These are phyloP conservation scores for Orthonychiurus folsomi DNA, from an alignment of 2,888 invertebrate genomes.

Conservation along the genomic window DNA sequence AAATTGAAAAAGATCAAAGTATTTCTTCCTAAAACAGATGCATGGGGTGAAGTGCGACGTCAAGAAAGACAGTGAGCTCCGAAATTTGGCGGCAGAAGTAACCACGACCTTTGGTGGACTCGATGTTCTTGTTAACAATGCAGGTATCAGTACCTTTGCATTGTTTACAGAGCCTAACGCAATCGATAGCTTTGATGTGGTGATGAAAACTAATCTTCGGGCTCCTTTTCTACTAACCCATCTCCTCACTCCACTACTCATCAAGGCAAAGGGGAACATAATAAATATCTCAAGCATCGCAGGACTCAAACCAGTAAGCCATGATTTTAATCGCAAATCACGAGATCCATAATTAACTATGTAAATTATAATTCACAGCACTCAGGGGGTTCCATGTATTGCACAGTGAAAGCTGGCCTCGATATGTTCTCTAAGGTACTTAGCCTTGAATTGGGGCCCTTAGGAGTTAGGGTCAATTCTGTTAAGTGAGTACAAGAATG, in stretches of 20 bases:
- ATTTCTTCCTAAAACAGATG: slow-evolving; percentile 21
- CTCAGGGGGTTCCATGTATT: slow-evolving; percentile 64
- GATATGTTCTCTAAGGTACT: slow-evolving; percentile 91
- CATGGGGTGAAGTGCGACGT: slow-evolving; percentile 26
- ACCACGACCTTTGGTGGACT: slow-evolving; percentile 26
- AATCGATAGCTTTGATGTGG: slow-evolving; percentile 75
- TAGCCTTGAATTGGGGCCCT: slow-evolving; percentile 68
- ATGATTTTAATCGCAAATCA: neutral
- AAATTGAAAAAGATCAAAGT: neutral
- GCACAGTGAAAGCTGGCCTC: slow-evolving; percentile 83
- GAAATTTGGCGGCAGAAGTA: slow-evolving; percentile 27
- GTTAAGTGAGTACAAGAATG: slow-evolving; percentile 73
- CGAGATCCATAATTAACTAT: neutral
- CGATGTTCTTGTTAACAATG: slow-evolving; percentile 54
- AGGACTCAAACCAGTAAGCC: slow-evolving; percentile 65
- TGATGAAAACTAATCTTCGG: slow-evolving; percentile 83
- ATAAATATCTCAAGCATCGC: slow-evolving; percentile 77
- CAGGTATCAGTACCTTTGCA: slow-evolving; percentile 73
- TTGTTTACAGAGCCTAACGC: slow-evolving; percentile 76
- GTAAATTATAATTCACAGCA: slow-evolving; percentile 22
- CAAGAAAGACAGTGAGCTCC: slow-evolving; percentile 28
- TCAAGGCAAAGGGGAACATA: slow-evolving; percentile 69
- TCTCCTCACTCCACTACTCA: slow-evolving; percentile 75
- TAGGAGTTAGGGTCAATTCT: slow-evolving; percentile 31
- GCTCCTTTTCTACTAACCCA: slow-evolving; percentile 56